Evolutionary conservation across 2,888 invertebrate species (phyloP).

Genomic region (Chrysotoxum bicinctum): DNA sequence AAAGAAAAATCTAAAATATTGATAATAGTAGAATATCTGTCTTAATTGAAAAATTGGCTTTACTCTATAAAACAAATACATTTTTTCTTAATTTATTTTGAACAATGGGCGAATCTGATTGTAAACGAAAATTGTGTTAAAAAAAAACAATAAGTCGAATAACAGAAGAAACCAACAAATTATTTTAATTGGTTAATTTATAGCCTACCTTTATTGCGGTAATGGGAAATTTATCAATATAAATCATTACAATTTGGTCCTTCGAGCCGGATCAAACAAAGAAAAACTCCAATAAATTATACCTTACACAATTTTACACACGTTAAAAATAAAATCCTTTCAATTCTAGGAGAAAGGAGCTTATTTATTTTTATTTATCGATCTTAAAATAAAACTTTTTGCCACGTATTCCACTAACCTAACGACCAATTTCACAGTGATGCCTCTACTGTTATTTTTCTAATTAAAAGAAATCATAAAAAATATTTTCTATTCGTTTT

Average conservation of each 20-base stretch:
- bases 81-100: too few relatives aligned
- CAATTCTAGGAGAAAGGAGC: background rate
- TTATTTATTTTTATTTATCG: background rate
- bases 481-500: conserved; percentile 42
- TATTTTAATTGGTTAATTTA: too few relatives aligned
- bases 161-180: too few relatives aligned
- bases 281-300: background rate
- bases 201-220: too few relatives aligned
- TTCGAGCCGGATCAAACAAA: background rate
- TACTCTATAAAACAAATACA: too few relatives aligned
- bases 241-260: conserved; percentile 1
- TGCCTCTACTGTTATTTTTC: conserved; percentile 32
- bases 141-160: too few relatives aligned
- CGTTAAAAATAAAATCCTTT: background rate
- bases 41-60: too few relatives aligned
- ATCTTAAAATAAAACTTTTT: background rate
- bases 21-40: too few relatives aligned
- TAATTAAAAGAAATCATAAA: background rate
- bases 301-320: background rate
- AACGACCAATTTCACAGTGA: conserved; percentile 53
- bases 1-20: too few relatives aligned
- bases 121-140: too few relatives aligned
- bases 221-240: too few relatives aligned
- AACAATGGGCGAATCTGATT: too few relatives aligned
- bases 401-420: conserved; percentile 37